A percentile compares a stretch with the other conserved stretches of the same genome.
Evolutionary conservation across 2,113 vertebrate species (phyloP).

Genomic region (Nerophis ophidion): DNA sequence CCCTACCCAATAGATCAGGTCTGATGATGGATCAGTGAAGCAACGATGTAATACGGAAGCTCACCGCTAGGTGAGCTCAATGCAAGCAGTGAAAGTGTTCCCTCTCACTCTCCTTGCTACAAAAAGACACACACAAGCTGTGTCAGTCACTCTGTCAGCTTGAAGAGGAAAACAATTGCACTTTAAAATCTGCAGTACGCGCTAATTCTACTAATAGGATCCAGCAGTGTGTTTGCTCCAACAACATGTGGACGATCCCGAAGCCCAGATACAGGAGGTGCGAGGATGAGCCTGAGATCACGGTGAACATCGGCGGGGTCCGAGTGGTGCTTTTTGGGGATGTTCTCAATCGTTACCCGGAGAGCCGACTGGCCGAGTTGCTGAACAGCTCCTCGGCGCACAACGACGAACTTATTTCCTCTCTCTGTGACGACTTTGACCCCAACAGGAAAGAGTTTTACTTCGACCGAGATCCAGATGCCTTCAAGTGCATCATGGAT

Average conservation of each 20-base stretch:
- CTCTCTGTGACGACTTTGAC: constrained; percentile 96
- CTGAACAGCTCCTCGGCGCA: constrained; percentile 77
- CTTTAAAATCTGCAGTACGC: not conserved
- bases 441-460: constrained; percentile 88
- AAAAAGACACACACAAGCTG: not conserved
- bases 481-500: constrained; percentile 91
- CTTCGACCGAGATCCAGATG: constrained; percentile 94
- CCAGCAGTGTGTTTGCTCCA: not conserved
- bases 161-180: not conserved
- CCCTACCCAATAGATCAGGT: too few relatives aligned
- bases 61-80: too few relatives aligned
- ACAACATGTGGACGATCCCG: constrained; percentile 70
- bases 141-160: not conserved
- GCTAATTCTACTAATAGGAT: not conserved
- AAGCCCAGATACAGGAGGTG: constrained; percentile 71
- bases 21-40: too few relatives aligned
- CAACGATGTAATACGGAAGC: too few relatives aligned
- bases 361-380: constrained; percentile 89
- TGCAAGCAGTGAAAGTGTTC: too few relatives aligned
- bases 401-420: constrained; percentile 80
- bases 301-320: constrained; percentile 92
- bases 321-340: constrained; percentile 83
- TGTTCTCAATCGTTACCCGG: constrained; percentile 84
- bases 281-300: constrained; percentile 76
- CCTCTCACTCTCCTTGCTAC: not conserved